Evolutionary conservation across 2,113 vertebrate species (phyloP), one percentile per base, ranked within the genome.

Genomic region (Oncorhynchus clarkii): DNA sequence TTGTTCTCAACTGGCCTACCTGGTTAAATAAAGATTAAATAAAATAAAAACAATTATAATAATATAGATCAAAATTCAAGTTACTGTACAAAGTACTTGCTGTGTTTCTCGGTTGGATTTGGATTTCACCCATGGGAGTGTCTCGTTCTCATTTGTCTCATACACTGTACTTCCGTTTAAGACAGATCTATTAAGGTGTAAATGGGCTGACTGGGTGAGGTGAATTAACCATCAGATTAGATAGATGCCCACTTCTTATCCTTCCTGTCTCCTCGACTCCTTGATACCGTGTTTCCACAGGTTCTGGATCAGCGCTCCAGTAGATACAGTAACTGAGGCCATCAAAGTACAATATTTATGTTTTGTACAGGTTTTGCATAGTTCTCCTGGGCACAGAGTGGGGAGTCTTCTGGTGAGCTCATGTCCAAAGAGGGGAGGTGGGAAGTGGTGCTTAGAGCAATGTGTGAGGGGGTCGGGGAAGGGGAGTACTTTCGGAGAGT

Each of bases 271-370:
- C 84, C 51, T 16, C 81, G 88, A 83, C 87, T 89, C 87, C 76
- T 81, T 74, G 72, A 84, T 87, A 87, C 84, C 84, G 84, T 83
- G 88, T 86, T 86, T 92, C 91, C 87, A 87, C 83, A 84, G 90
- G 88, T 91, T 92, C 71, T 80, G 86, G 89, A 89, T 91, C 89
- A 89, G 84, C 84, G 76, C 84, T 80, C 84, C 87, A 88, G 85
- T 91, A 92, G 91, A 89, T 90, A 27, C 26, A 27, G 26, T 27
- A 92, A 88, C 84, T 81, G 85, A 85, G 90, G 86, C 91, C 91
- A 92, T 92, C 90, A 92, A 91, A 93, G 91, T 91, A 91, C 85
- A 89, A 79, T 89, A 88, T 92, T 92, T 88, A 89, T 92, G 91
- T 90, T 89, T 80, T 13, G 87, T 88, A 91, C 90, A 93, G 89